These are phyloP conservation scores for Mycteria americana DNA, from an alignment of 2,797 vertebrate genomes.

Conservation along the genomic window DNA sequence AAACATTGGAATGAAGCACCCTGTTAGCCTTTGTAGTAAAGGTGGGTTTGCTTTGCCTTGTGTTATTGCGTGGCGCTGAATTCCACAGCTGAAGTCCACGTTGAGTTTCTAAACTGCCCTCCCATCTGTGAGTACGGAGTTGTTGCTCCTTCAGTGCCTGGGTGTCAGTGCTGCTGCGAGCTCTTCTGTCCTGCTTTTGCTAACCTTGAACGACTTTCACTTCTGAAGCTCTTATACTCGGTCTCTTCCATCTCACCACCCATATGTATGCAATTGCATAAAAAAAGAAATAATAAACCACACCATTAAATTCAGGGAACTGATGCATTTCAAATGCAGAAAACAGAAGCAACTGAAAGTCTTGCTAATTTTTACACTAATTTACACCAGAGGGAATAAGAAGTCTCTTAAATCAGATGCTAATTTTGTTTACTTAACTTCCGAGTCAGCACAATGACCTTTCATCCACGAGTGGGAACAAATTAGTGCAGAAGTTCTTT, in stretches of 20 bases:
- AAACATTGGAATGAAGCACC: not conserved
- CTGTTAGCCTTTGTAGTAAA: no score
- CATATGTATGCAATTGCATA: not conserved
- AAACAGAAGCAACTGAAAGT: constrained; percentile 34
- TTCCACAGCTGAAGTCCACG: not conserved
- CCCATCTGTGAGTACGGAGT: not conserved
- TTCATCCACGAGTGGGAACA: constrained; percentile 37
- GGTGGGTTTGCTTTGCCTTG: not conserved
- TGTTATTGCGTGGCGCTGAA: not conserved
- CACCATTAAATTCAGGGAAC: constrained; percentile 12
- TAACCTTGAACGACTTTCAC: not conserved
- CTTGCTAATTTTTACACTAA: constrained; percentile 71
- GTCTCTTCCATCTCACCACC: not conserved
- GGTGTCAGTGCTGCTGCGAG: not conserved
- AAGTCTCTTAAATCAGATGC: constrained; percentile 63
- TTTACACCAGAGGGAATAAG: constrained; percentile 69
- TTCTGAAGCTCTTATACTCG: not conserved
- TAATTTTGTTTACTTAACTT: constrained; percentile 73
- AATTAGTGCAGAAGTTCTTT: constrained; percentile 61
- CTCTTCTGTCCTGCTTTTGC: not conserved
- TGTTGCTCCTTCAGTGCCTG: not conserved
- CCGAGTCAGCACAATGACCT: constrained; percentile 66
- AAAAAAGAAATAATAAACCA: constrained; percentile 27
- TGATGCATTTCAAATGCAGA: constrained; percentile 40
- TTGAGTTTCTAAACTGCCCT: not conserved